Base-by-base conservation (phyloP, 2,113 vertebrate genomes). In the Melanostigma gelatinosum region DNA sequence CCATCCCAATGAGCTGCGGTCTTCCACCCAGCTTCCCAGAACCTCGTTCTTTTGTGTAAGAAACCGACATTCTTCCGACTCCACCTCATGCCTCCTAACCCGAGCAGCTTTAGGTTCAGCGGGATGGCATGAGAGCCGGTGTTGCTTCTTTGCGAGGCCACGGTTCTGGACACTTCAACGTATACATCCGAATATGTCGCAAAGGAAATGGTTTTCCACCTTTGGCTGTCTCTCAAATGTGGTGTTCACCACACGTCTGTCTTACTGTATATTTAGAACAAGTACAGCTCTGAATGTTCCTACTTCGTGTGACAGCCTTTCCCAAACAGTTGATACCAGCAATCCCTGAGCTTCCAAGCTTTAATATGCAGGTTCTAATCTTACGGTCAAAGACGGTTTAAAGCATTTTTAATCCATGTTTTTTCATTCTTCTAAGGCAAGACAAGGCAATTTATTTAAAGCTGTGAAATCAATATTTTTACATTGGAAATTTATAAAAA, bases 11-110 rank as follows among this genome's bases (percentile, higher is more conserved):
- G 58, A 81, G 54, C 82, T 88, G 92, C 63, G 84, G 85, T 89
- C 67, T 80, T 83, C 65, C 63, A 65, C 67, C 55, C 82, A 71
- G 60, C 50, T 90, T 92, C 63, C 87, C 89, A 89, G 87, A 66
- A 65, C 54, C 7, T 77, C 20, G 2, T 34, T 64, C 57, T 80
- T 80, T 72, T 69, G 72, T 86, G 73, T 70, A 76, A 82, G 64
- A 87, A 86, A 84, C 76, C 76, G 9, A 65, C 86, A 87, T 90
- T 90, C 83, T 85, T 89, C 81, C 8, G 34, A 77, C 83, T 89
- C 78, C 66, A 85, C 57, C 72, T 82, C 76, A 57, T 58, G 50
- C 48, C 16, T 82, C 80, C 79, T 77, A 71, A 75, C 75, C 71
- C 32, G 61, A 69, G 20, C 72, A 36, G 77, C 74, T 62, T 44